Evolutionary conservation across 2,888 invertebrate species (phyloP).

Genomic region (Scrobipalpa costella): DNA sequence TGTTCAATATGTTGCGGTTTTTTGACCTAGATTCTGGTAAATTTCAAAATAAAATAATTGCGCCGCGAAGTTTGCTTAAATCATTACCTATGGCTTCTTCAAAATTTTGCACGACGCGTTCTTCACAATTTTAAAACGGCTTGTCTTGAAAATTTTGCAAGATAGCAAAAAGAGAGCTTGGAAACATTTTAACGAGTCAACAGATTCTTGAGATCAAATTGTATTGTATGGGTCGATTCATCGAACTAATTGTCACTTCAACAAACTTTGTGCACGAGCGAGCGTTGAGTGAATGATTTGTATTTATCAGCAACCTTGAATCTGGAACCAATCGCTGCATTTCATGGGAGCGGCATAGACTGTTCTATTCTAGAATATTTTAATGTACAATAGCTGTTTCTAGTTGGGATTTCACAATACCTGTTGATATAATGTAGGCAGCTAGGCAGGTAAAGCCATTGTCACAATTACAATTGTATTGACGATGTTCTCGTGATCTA

Average conservation of each 20-base stretch:
- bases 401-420: slow-evolving; percentile 14
- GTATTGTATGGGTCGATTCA: slow-evolving; percentile 45
- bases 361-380: slow-evolving; percentile 15
- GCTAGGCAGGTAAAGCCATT: neutral
- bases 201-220: slow-evolving; percentile 28
- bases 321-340: slow-evolving; percentile 60
- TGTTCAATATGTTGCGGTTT: slow-evolving; percentile 18
- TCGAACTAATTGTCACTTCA: slow-evolving; percentile 54
- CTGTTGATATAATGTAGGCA: slow-evolving; percentile 12
- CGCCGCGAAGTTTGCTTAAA: neutral
- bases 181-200: slow-evolving; percentile 42
- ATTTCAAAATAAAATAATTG: neutral
- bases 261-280: slow-evolving; percentile 47
- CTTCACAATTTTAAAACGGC: too few relatives aligned
- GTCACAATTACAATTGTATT: slow-evolving; percentile 9
- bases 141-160: too few relatives aligned
- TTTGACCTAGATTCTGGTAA: neutral
- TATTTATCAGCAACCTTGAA: slow-evolving; percentile 70
- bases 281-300: slow-evolving; percentile 46
- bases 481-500: slow-evolving; percentile 21
- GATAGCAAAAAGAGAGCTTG: slow-evolving; percentile 7
- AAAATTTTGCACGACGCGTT: neutral
- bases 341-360: slow-evolving; percentile 23
- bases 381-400: slow-evolving; percentile 4
- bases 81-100: neutral